A percentile compares a stretch with the other conserved stretches of the same genome.
phyloP scores from a whole-genome alignment of 1,140 invertebrate genomes.

The Leguminivora glycinivorella region DNA sequence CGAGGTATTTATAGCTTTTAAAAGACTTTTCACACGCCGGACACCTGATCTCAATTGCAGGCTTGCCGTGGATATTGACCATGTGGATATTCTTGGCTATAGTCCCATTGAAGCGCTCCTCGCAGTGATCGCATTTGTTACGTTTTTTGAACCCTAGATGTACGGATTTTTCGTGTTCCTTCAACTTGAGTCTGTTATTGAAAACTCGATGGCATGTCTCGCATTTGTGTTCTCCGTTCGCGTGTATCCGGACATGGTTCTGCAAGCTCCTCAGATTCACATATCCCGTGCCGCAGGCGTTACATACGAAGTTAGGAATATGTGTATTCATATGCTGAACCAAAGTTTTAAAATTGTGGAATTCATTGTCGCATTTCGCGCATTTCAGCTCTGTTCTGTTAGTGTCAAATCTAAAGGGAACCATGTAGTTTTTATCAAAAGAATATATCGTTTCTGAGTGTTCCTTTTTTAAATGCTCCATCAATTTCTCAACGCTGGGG shows the following conservation, averaged over 20 bases:
- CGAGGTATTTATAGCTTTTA: slow-evolving; percentile 46
- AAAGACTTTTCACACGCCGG: slow-evolving; percentile 63
- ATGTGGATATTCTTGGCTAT: slow-evolving; percentile 36
- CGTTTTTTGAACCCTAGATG: slow-evolving; percentile 31
- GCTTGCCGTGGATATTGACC: slow-evolving; percentile 51
- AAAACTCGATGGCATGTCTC: slow-evolving; percentile 37
- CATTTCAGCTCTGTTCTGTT: slow-evolving; percentile 7
- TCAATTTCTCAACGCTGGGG: neutral
- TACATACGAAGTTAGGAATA: slow-evolving; percentile 37
- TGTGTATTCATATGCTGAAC: slow-evolving; percentile 34
- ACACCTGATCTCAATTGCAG: slow-evolving; percentile 52
- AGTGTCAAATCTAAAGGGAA: slow-evolving; percentile 6
- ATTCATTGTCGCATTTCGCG: slow-evolving; percentile 3
- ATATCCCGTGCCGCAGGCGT: slow-evolving; percentile 35
- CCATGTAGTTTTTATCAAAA: slow-evolving; percentile 1
- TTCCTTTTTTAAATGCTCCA: neutral
- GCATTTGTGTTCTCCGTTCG: slow-evolving; percentile 27
- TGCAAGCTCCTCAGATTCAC: slow-evolving; percentile 28
- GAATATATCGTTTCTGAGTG: slow-evolving; percentile 4
- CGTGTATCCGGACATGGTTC: slow-evolving; percentile 30
- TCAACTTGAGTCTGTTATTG: slow-evolving; percentile 35
- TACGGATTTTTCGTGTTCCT: slow-evolving; percentile 32
- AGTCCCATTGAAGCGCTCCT: slow-evolving; percentile 36
- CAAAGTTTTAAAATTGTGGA: slow-evolving; percentile 13
- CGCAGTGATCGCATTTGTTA: slow-evolving; percentile 41